A percentile compares a stretch with the other conserved stretches of the same genome.
These are phyloP conservation scores for Acronicta alni DNA, from an alignment of 2,888 invertebrate genomes.

Conservation along the genomic window DNA sequence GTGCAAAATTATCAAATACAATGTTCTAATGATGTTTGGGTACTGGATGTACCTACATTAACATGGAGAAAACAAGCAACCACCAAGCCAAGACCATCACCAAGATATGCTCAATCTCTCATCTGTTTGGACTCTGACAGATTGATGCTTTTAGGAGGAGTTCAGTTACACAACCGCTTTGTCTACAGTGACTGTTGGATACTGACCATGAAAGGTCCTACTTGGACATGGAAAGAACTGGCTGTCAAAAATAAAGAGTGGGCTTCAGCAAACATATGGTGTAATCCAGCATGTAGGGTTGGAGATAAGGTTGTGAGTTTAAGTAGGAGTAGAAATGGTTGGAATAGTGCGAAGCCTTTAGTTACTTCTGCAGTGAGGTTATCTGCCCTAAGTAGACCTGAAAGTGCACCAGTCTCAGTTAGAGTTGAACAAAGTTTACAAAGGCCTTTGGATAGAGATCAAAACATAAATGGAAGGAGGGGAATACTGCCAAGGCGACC, in stretches of 20 bases:
- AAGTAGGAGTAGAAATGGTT: constrained; percentile 89
- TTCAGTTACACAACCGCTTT: constrained; percentile 93
- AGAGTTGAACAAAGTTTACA: constrained; percentile 85
- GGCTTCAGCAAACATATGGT: constrained; percentile 97
- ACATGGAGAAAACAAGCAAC: constrained; percentile 94
- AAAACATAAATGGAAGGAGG: constrained; percentile 92
- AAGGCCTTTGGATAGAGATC: constrained; percentile 90
- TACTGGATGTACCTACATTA: constrained; percentile 93
- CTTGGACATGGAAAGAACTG: constrained; percentile 94
- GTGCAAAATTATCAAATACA: constrained; percentile 83
- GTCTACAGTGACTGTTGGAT: constrained; percentile 97
- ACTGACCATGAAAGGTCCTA: constrained; percentile 92
- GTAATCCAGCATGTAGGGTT: constrained; percentile 96
- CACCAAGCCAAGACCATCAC: constrained; percentile 92
- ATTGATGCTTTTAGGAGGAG: constrained; percentile 95
- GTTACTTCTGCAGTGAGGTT: constrained; percentile 89
- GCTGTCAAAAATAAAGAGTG: constrained; percentile 93
- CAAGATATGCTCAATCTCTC: constrained; percentile 98
- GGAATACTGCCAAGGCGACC: constrained; percentile 87
- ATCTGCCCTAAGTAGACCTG: constrained; percentile 77
- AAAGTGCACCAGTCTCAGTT: constrained; percentile 84
- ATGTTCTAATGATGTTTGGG: constrained; percentile 96
- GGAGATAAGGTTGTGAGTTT: constrained; percentile 94
- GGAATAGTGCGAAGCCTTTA: constrained; percentile 86
- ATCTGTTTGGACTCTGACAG: constrained; percentile 93